Percentiles rank a stretch among this genome's conserved stretches.
Evolutionary conservation across 2,797 vertebrate genomes (phyloP).

Genomic region (Sebastes trivittatus): DNA sequence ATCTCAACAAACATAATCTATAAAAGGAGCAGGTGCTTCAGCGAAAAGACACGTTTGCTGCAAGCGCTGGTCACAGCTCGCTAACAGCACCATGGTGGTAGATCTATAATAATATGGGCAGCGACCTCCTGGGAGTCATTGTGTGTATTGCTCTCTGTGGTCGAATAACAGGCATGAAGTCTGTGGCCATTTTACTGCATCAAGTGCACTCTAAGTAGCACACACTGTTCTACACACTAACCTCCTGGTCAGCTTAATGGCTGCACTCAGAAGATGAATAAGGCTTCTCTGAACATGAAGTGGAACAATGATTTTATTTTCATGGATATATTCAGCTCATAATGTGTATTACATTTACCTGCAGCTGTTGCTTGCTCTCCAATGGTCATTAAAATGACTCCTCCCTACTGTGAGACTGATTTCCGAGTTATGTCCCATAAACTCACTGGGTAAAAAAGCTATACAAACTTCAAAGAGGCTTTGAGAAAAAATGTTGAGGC

Average conservation of each 20-base stretch:
- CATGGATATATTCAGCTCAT: background rate
- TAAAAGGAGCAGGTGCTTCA: background rate
- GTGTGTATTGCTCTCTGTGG: constrained; percentile 15
- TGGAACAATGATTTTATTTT: background rate
- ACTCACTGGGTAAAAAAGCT: background rate
- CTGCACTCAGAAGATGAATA: background rate
- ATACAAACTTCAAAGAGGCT: background rate
- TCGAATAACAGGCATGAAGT: constrained; percentile 14
- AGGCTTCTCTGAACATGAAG: background rate
- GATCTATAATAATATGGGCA: constrained; percentile 1
- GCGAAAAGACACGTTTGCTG: background rate
- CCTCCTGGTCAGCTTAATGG: background rate
- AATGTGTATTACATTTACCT: background rate
- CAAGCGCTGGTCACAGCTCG: background rate
- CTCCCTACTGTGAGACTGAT: background rate
- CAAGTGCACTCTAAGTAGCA: constrained; percentile 5
- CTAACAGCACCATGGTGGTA: background rate
- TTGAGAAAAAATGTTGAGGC: background rate
- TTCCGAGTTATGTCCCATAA: background rate
- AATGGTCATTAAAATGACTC: background rate
- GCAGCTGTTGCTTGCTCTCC: background rate
- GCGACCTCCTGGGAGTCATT: constrained; percentile 13
- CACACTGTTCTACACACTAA: background rate
- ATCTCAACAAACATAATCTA: background rate
- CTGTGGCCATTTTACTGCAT: constrained; percentile 27